phyloP scores from a whole-genome alignment of 2,113 vertebrate species.

The Pogonocichla stellata region DNA sequence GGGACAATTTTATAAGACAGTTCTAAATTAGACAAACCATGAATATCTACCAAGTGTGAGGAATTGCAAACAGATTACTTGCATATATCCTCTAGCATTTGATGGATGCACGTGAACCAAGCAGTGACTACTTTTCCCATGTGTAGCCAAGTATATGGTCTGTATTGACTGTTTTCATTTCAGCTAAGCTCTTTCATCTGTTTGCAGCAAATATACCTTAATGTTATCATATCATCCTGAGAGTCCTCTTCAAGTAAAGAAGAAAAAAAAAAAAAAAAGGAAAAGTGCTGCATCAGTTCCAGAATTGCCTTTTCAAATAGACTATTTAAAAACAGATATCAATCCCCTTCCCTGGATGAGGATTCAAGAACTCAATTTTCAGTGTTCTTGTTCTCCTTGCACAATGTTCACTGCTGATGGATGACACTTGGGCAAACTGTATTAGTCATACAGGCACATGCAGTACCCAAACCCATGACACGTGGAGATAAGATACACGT shows the following conservation, averaged over 20 bases:
- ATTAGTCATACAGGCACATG: not conserved
- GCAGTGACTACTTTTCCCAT: not conserved
- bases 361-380: slow-evolving; percentile 16
- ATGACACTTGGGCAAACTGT: not conserved
- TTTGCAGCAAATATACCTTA: not conserved
- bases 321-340: not conserved
- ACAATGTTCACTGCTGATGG: not conserved
- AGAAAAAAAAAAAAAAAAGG: not conserved
- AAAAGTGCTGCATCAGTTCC: not conserved
- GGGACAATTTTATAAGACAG: not conserved
- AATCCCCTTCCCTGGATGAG: not conserved
- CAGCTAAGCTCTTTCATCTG: not conserved
- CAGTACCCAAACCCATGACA: not conserved
- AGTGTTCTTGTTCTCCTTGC: not conserved
- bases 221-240: not conserved
- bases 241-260: not conserved
- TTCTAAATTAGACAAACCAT: not conserved
- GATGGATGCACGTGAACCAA: not conserved
- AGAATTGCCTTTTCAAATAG: not conserved
- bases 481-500: not conserved
- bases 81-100: not conserved
- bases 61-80: not conserved
- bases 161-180: not conserved
- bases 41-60: not conserved
- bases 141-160: not conserved